Evolutionary conservation across 1,140 invertebrate genomes (phyloP).

Genomic region (Drosophila aff.): DNA sequence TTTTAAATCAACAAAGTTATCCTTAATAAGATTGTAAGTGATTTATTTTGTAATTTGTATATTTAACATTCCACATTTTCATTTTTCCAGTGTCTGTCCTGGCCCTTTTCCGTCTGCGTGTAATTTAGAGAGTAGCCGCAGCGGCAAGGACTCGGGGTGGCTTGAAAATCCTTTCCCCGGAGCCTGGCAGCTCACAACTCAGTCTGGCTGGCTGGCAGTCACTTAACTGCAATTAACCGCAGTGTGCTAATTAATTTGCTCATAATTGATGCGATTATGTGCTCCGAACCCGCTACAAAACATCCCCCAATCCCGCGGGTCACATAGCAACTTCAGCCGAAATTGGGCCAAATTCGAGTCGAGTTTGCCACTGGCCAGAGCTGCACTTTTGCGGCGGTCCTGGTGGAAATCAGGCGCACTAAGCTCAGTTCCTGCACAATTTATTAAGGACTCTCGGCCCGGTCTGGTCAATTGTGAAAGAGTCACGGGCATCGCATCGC

Average conservation of each 20-base stretch:
- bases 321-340: constrained; percentile 49
- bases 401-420: constrained; percentile 72
- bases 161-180: constrained; percentile 10
- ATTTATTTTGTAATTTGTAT: too few relatives aligned
- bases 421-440: constrained; percentile 51
- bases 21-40: neutral
- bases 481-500: constrained; percentile 45
- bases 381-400: constrained; percentile 52
- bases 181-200: constrained; percentile 12
- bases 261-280: constrained; percentile 83
- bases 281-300: constrained; percentile 51
- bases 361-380: neutral
- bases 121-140: neutral
- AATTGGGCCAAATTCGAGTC: constrained; percentile 34
- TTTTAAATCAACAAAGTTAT: neutral
- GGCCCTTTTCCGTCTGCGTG: constrained; percentile 10
- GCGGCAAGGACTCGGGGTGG: neutral
- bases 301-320: constrained; percentile 55
- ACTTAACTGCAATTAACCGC: constrained; percentile 80
- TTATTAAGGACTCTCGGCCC: constrained; percentile 59
- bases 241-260: constrained; percentile 83
- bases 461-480: constrained; percentile 50
- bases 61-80: neutral
- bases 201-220: constrained; percentile 51
- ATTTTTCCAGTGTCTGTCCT: constrained; percentile 12